A percentile compares a stretch with the other conserved stretches of the same genome.
Conservation (phyloP, 2,797 vertebrate genomes). For the Strix occidentalis region DNA sequence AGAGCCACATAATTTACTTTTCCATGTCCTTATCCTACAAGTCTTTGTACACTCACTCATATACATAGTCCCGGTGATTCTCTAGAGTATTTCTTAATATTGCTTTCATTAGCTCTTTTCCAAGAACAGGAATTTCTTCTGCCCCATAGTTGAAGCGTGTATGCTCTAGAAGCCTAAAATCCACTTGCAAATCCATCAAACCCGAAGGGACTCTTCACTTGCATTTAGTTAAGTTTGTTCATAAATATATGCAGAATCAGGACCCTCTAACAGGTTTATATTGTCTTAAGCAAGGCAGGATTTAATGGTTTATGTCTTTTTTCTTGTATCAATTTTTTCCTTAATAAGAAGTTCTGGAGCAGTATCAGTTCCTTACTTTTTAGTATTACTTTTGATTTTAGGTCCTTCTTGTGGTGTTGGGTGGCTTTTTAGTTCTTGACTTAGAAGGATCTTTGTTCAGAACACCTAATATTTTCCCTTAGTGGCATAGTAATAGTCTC, state of each 20-base stretch:
- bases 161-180: not conserved
- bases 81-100: not conserved
- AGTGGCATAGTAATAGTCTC: not conserved
- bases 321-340: not conserved
- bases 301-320: not conserved
- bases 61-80: not conserved
- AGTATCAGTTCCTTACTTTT: not conserved
- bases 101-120: conserved; percentile 41
- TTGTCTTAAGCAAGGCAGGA: not conserved
- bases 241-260: not conserved
- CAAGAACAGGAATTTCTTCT: conserved; percentile 8
- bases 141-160: not conserved
- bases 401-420: not conserved
- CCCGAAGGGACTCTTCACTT: not conserved
- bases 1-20: conserved; percentile 40
- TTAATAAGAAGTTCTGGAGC: not conserved
- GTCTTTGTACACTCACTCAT: not conserved
- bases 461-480: not conserved
- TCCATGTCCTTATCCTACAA: conserved; percentile 20
- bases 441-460: not conserved
- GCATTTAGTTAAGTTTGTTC: not conserved
- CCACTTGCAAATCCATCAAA: conserved; percentile 15
- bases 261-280: not conserved
- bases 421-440: not conserved
- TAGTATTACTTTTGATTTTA: not conserved